Base-by-base conservation (phyloP, 2,113 vertebrate species). In the Hiodon tergisus region DNA sequence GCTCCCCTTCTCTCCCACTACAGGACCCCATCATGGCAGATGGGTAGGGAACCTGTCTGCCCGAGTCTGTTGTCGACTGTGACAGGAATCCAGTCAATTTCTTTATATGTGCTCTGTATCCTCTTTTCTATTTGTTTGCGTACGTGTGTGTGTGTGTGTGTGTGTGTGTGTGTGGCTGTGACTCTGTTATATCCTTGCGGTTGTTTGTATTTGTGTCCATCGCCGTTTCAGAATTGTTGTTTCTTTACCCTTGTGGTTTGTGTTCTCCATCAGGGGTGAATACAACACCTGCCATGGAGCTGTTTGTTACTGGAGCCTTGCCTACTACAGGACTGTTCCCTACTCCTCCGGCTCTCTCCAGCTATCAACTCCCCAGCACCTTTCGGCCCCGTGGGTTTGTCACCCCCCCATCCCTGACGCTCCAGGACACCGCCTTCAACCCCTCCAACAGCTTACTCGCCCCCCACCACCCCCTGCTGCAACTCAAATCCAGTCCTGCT, bases 271-370 rank as follows among this genome's bases (percentile, higher is more conserved):
- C 83, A 99, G 96, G 95, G 86, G 92, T 95, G 90, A 96, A 94
- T 92, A 92, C 95, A 75, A 95, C 96, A 77, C 81, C 90, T 82
- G 86, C 93, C 81, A 88, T 95, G 73, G 97, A 98, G 82, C 88
- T 98, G 2, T 99, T 97, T 89, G 92, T 96, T 83, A 94, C 96
- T 79, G 96, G 96, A 90, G 91, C 95, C 72, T 86, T 98, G 88
- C 94, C 95, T 85, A 87, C 94, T 76, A 92, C 95, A 86, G 95
- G 94, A 74, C 67, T 65, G 5, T 96, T 98, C 89, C 91, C 95
- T 79, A 91, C 94, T 61, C 88, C 94, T 74, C 90, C 96, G 80
- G 89, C 92, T 73, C 90, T 98, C 77, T 92, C 95, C 17, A 91
- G 93, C 3, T 98, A 95, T 88, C 97, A 96, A 85, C 96, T 98